Conservation (phyloP, 1,140 invertebrate genomes). For the Gryllus bimaculatus region DNA sequence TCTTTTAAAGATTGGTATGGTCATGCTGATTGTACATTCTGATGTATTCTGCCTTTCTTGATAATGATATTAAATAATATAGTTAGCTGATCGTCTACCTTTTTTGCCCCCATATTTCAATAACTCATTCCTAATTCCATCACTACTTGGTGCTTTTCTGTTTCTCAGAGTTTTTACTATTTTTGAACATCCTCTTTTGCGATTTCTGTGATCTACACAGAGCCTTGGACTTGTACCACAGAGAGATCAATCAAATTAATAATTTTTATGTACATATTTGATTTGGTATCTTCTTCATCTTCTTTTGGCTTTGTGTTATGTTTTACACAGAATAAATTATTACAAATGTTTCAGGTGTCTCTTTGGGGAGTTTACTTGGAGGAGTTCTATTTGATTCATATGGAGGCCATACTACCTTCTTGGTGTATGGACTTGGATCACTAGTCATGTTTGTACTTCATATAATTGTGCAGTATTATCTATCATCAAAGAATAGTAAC, state of each 20-base stretch:
- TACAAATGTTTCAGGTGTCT: slow-evolving; percentile 43
- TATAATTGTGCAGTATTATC: slow-evolving; percentile 38
- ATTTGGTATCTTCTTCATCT: not conserved
- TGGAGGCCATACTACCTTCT: slow-evolving; percentile 54
- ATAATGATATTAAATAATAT: too few species aligned
- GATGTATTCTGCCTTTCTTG: too few species aligned
- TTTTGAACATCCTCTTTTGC: not conserved
- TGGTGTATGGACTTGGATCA: slow-evolving; percentile 57
- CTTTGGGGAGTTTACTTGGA: slow-evolving; percentile 62
- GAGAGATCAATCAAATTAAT: too few species aligned
- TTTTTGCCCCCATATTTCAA: too few species aligned
- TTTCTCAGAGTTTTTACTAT: not conserved
- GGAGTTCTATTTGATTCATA: slow-evolving; percentile 52
- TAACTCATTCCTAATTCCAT: too few species aligned
- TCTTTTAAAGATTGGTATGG: too few species aligned
- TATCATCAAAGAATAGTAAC: not conserved
- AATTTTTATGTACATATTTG: too few species aligned
- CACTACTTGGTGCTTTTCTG: not conserved
- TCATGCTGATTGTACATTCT: too few species aligned
- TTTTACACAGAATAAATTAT: not conserved
- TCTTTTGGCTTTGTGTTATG: not conserved
- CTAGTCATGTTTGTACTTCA: slow-evolving; percentile 53
- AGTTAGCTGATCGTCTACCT: too few species aligned
- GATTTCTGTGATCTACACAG: too few species aligned
- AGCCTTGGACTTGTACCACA: too few species aligned